These are phyloP conservation scores for Drosophila maculinotata DNA, from an alignment of 2,888 invertebrate genomes.

Conservation along the genomic window DNA sequence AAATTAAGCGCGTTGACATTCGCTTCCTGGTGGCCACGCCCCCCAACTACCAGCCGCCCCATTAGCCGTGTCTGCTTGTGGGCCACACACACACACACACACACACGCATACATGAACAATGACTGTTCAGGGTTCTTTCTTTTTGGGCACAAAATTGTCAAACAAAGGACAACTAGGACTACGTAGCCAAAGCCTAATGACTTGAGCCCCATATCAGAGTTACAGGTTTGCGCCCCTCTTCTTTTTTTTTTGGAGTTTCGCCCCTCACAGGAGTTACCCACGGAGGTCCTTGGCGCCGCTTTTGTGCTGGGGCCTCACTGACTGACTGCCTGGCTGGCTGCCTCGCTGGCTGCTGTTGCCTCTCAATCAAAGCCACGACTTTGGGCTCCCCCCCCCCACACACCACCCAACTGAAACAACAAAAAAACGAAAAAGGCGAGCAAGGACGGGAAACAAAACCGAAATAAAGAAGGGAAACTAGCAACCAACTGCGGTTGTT, in stretches of 20 bases:
- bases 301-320: slow-evolving; percentile 45
- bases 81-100: slow-evolving; percentile 46
- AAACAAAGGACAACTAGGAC: slow-evolving; percentile 61
- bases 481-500: slow-evolving; percentile 67
- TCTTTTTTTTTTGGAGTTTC: too few relatives aligned
- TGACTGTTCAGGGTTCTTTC: slow-evolving; percentile 33
- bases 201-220: slow-evolving; percentile 63
- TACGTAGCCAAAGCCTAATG: slow-evolving; percentile 60
- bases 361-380: slow-evolving; percentile 71
- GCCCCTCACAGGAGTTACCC: slow-evolving; percentile 16
- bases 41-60: slow-evolving; percentile 31
- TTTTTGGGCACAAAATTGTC: slow-evolving; percentile 64
- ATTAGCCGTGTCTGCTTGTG: slow-evolving; percentile 3
- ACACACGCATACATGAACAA: slow-evolving; percentile 15
- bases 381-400: slow-evolving; percentile 61
- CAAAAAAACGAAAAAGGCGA: slow-evolving; percentile 8
- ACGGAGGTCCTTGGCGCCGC: slow-evolving; percentile 47
- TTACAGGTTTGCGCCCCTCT: slow-evolving; percentile 26
- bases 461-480: slow-evolving; percentile 55
- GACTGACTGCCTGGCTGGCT: slow-evolving; percentile 27
- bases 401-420: too few relatives aligned
- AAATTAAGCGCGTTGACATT: slow-evolving; percentile 65
- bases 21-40: slow-evolving; percentile 58
- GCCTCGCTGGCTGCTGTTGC: slow-evolving; percentile 42
- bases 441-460: not conserved